phyloP scores from a whole-genome alignment of 2,113 vertebrate genomes.

The Toxostoma redivivum region DNA sequence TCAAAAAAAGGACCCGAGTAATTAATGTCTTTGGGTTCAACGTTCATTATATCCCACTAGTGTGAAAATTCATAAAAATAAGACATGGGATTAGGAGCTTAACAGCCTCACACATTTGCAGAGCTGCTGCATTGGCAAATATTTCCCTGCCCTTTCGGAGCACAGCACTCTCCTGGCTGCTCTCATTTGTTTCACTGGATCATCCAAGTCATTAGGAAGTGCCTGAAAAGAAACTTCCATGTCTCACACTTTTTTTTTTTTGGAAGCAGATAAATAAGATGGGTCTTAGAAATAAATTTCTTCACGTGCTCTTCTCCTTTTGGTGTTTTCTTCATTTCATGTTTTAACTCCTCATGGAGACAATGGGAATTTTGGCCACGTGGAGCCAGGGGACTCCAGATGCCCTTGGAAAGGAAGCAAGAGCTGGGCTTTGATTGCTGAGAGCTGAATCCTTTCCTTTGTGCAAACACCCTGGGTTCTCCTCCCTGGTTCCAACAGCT shows the following conservation, averaged over 20 bases:
- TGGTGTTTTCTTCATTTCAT: background rate
- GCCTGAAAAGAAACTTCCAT: background rate
- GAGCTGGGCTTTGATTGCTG: background rate
- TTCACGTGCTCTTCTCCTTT: background rate
- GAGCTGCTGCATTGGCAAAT: slow-evolving; percentile 37
- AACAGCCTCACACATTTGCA: slow-evolving; percentile 45
- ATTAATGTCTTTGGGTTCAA: slow-evolving; percentile 61
- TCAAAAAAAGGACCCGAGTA: slow-evolving; percentile 29
- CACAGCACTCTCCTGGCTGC: background rate
- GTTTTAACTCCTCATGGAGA: background rate
- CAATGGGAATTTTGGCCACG: background rate
- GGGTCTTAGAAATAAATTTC: background rate
- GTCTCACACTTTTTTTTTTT: background rate
- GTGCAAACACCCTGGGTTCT: background rate
- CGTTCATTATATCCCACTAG: slow-evolving; percentile 43
- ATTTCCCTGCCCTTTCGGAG: background rate
- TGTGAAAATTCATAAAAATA: slow-evolving; percentile 57
- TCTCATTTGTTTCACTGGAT: background rate
- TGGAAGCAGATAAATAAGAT: slow-evolving; percentile 16
- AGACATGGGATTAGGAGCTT: slow-evolving; percentile 54
- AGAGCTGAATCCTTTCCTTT: slow-evolving; percentile 13
- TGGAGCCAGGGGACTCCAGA: background rate
- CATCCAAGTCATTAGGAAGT: background rate
- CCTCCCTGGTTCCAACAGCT: background rate
- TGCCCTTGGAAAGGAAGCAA: background rate